Percentiles rank a stretch among this genome's conserved stretches.
Conservation (phyloP, 2,888 invertebrate species). For the Aquatica leii region DNA sequence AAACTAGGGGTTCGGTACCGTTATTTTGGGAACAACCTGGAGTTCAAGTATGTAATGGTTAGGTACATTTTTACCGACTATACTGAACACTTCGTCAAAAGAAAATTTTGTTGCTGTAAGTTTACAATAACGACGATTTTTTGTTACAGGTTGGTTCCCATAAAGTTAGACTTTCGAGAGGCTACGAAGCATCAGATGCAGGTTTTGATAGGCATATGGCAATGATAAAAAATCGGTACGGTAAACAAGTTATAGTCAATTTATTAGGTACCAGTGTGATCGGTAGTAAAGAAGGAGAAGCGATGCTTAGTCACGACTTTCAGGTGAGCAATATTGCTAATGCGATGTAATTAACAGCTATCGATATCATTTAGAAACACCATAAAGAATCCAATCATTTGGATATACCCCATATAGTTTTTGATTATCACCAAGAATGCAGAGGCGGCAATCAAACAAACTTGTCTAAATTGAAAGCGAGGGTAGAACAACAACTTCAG, state of each 20-base stretch:
- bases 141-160: constrained; percentile 89
- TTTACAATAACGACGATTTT: background rate
- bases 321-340: too few relatives aligned
- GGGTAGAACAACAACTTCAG: constrained; percentile 72
- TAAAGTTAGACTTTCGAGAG: constrained; percentile 95
- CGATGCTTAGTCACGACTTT: constrained; percentile 92
- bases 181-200: constrained; percentile 92
- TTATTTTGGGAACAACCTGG: constrained; percentile 99
- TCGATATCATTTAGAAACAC: constrained; percentile 77
- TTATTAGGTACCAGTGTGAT: constrained; percentile 89
- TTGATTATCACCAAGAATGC: constrained; percentile 97
- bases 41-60: constrained; percentile 70
- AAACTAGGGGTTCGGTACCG: constrained; percentile 96
- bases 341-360: too few relatives aligned
- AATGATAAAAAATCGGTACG: constrained; percentile 88
- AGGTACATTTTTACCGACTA: background rate
- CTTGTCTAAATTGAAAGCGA: constrained; percentile 81
- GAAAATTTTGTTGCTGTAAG: background rate
- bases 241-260: constrained; percentile 91
- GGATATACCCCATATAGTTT: constrained; percentile 88
- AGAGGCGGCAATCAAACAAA: constrained; percentile 83
- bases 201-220: constrained; percentile 92
- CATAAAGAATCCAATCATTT: constrained; percentile 81
- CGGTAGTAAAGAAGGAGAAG: constrained; percentile 97
- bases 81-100: background rate